Evolutionary conservation across 2,797 vertebrate species (phyloP).

Genomic region (Phoxinus dragarum): DNA sequence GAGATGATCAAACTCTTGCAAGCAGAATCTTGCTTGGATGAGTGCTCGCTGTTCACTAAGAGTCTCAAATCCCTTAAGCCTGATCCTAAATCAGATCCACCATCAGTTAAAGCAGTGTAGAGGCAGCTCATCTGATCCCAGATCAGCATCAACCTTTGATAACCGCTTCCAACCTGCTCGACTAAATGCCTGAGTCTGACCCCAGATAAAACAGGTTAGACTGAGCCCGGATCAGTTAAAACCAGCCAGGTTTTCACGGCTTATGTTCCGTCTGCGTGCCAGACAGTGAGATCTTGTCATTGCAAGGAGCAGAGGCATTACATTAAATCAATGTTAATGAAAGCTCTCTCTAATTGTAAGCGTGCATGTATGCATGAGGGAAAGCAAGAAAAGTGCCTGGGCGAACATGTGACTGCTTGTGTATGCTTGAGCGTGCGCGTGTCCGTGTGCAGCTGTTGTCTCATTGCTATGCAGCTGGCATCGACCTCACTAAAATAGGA

Average conservation of each 20-base stretch:
- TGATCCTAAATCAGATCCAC: constrained; percentile 36
- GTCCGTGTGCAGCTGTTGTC: constrained; percentile 59
- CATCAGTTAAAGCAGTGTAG: constrained; percentile 16
- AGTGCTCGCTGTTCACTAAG: constrained; percentile 1
- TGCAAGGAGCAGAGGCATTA: constrained; percentile 48
- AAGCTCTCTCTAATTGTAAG: constrained; percentile 56
- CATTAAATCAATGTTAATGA: constrained; percentile 63
- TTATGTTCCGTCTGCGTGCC: constrained; percentile 43
- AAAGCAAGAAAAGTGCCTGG: constrained; percentile 24
- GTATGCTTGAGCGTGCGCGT: constrained; percentile 18
- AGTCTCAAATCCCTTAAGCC: constrained; percentile 34
- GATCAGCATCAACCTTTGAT: constrained; percentile 32
- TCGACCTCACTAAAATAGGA: constrained; percentile 60
- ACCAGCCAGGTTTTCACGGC: constrained; percentile 45
- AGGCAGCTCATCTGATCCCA: constrained; percentile 25
- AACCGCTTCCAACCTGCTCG: not conserved
- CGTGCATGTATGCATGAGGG: constrained; percentile 42
- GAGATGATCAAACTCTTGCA: constrained; percentile 14
- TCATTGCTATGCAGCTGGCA: constrained; percentile 64
- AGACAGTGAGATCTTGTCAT: constrained; percentile 42
- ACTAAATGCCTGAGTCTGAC: constrained; percentile 1
- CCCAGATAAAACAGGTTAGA: constrained; percentile 2
- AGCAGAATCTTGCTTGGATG: not conserved
- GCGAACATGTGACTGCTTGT: constrained; percentile 33
- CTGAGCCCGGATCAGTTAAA: constrained; percentile 15